Conservation (phyloP, 2,888 invertebrate species). For the Physocephala rufipes region DNA sequence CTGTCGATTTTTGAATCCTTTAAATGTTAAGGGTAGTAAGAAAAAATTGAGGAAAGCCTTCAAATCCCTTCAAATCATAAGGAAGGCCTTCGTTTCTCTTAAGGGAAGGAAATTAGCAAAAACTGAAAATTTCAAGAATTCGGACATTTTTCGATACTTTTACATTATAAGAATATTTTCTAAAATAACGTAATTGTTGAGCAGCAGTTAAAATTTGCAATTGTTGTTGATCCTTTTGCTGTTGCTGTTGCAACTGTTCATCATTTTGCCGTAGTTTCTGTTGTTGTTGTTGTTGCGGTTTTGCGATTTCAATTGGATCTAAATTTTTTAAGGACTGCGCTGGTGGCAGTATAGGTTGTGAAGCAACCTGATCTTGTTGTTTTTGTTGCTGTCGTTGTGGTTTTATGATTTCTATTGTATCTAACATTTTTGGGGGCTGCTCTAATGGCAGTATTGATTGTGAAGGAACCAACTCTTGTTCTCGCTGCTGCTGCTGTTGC, state of each 20-base stretch:
- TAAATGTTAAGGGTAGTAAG: no score
- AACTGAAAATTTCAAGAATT: constrained; percentile 15
- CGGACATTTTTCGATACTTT: constrained; percentile 59
- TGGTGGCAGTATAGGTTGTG: constrained; percentile 27
- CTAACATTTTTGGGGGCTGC: not conserved
- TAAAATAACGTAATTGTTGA: constrained; percentile 61
- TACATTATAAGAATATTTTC: constrained; percentile 64
- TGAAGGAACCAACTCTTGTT: not conserved
- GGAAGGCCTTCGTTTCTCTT: no score
- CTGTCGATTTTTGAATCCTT: no score
- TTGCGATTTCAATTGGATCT: constrained; percentile 44
- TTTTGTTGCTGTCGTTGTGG: constrained; percentile 12
- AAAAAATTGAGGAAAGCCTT: no score
- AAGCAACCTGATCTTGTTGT: constrained; percentile 45
- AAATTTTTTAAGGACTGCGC: constrained; percentile 37
- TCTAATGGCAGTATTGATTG: not conserved
- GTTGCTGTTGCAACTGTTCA: constrained; percentile 35
- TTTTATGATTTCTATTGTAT: constrained; percentile 38
- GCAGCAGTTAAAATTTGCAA: constrained; percentile 56
- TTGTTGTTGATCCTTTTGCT: constrained; percentile 41
- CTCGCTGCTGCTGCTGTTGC: constrained; percentile 36
- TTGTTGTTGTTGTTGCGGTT: constrained; percentile 22
- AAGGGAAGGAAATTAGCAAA: no score
- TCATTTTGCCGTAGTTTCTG: constrained; percentile 45
- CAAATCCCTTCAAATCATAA: no score